Evolutionary conservation across 1,140 invertebrate species (phyloP).

Genomic region (Drosophila virilis): DNA sequence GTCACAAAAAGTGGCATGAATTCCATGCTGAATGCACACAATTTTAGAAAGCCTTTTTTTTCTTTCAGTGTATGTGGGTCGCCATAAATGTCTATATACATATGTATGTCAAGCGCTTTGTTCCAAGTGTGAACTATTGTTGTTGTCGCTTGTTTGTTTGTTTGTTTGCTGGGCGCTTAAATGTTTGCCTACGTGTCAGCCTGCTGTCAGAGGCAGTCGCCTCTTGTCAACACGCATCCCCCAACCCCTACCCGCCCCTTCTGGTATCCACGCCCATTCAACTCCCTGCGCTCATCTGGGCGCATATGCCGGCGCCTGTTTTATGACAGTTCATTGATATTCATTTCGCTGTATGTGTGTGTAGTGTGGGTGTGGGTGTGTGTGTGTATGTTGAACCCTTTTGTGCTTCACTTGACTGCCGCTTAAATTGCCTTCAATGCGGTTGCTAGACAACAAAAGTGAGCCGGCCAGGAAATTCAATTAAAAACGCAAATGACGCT

Average conservation of each 20-base stretch:
- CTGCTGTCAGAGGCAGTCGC: constrained; percentile 56
- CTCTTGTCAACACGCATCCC: background rate
- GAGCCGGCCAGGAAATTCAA: constrained; percentile 49
- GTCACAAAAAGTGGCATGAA: background rate
- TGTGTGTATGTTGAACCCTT: constrained; percentile 30
- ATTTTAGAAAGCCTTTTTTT: background rate
- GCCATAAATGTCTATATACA: constrained; percentile 1
- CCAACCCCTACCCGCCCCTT: background rate
- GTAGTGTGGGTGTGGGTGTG: constrained; percentile 26
- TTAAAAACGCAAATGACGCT: constrained; percentile 55
- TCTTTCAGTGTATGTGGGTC: background rate
- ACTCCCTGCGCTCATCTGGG: background rate
- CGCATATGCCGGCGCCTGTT: constrained; percentile 49
- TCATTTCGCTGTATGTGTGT: constrained; percentile 49
- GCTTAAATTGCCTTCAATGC: constrained; percentile 37
- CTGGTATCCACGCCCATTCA: background rate
- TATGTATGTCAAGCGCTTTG: constrained; percentile 26
- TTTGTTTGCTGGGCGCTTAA: constrained; percentile 57
- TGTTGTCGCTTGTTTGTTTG: constrained; percentile 30
- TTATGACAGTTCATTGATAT: constrained; percentile 81
- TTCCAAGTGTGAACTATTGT: constrained; percentile 47
- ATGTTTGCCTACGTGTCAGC: constrained; percentile 78
- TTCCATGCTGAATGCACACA: background rate
- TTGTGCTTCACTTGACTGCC: constrained; percentile 29
- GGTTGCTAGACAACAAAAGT: constrained; percentile 39